Conservation (phyloP, 2,888 invertebrate genomes). For the Tholera decimalis region DNA sequence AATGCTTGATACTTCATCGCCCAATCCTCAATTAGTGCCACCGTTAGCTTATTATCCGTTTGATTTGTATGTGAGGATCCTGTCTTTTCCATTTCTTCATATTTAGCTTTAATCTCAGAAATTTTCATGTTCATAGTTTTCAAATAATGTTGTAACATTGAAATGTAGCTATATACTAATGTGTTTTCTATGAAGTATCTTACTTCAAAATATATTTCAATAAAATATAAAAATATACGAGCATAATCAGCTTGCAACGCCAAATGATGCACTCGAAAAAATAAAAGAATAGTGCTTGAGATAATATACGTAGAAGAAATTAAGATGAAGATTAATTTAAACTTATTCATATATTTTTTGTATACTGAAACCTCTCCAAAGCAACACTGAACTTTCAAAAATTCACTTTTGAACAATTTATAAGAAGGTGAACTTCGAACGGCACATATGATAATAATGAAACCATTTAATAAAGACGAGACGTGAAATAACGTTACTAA, state of each 20-base stretch:
- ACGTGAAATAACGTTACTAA: background rate
- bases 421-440: background rate
- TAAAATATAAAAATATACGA: background rate
- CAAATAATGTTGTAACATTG: slow-evolving; percentile 2
- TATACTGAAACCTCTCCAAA: background rate
- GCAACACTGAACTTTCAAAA: background rate
- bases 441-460: background rate
- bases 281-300: background rate
- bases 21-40: slow-evolving; percentile 7
- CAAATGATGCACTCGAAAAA: background rate
- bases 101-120: background rate
- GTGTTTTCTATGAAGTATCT: slow-evolving; percentile 2
- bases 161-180: slow-evolving; percentile 3
- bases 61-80: background rate
- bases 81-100: background rate
- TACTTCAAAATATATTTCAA: background rate
- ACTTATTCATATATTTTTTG: slow-evolving; percentile 3
- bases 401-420: slow-evolving; percentile 1
- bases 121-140: slow-evolving; percentile 1
- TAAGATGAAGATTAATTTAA: background rate
- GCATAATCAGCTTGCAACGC: background rate
- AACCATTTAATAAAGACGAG: background rate
- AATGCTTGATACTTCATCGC: slow-evolving; percentile 22
- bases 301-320: too few species aligned
- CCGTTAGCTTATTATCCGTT: background rate